Evolutionary conservation across 2,797 vertebrate genomes (phyloP).

Genomic region (Otus scops): DNA sequence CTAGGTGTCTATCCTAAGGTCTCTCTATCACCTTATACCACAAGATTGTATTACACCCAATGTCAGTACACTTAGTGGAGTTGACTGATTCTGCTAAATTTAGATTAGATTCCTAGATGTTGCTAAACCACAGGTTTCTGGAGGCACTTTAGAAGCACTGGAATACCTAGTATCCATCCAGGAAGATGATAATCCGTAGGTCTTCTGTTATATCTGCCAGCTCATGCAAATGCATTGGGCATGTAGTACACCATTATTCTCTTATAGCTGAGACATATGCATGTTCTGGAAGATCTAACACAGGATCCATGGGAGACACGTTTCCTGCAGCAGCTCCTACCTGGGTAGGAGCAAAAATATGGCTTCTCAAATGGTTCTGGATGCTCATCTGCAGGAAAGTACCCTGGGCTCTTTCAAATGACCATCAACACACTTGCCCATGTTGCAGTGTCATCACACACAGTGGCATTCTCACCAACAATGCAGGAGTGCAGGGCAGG

Average conservation of each 20-base stretch:
- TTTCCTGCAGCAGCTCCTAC: background rate
- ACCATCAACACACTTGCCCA: rapidly evolving
- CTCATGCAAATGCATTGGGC: background rate
- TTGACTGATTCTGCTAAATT: background rate
- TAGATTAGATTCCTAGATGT: background rate
- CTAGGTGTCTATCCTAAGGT: background rate
- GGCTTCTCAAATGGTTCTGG: background rate
- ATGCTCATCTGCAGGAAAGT: background rate
- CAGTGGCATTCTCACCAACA: background rate
- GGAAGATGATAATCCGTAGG: background rate
- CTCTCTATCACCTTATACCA: background rate
- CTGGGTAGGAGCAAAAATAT: background rate
- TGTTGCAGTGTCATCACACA: background rate
- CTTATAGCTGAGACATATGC: background rate
- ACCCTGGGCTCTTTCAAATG: background rate
- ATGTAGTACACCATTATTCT: background rate
- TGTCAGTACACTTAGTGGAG: background rate
- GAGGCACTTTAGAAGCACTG: background rate
- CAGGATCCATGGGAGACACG: background rate
- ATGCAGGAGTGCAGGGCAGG: background rate
- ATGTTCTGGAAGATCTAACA: background rate
- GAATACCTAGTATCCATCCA: background rate
- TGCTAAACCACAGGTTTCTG: background rate
- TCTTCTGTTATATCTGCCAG: background rate
- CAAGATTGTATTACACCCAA: background rate